Base-by-base conservation (phyloP, 2,113 vertebrate genomes). In the Plecturocebus donacophilus region DNA sequence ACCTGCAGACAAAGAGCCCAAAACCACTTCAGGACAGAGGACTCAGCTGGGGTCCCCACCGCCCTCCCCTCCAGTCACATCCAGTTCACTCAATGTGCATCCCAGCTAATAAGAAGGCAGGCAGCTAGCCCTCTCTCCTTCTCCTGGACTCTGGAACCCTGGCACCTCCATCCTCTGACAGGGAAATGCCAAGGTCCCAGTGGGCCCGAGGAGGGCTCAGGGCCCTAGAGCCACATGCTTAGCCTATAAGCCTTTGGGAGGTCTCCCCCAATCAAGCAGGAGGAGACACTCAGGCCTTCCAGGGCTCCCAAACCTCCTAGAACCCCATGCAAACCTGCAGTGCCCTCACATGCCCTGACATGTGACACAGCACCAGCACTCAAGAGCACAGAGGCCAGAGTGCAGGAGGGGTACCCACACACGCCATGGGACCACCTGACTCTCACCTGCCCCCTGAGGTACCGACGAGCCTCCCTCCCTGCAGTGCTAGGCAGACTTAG, bases 1-100 rank as follows among this genome's bases (percentile, higher is more conserved):
- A 97, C 99, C 99, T 99, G 89, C 23, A 77, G 66, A 13, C 1
- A 19, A 49, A 97, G 40, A 89, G 2, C 14, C 64, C 79, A 94
- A 0, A 79, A 84, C 12, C 35, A 20, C n/a, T 27, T 98, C 27
- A 95, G 70, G 54, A 66, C 64, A 58, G 49, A 23, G 64, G 7
- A 56, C 17, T 32, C 30, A 4, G 58, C 52, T 0, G n/a, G 23
- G 17, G 30, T 8, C 8, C 42, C 0, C 16, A 45, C 23, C 27
- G 0, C 61, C 45, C 47, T 21, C 49, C 12, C 76, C 47, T 32
- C 21, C 19, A 14, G 21, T 40, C 19, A 25, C 0, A 82, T 66
- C 64, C 68, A 61, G 16, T 19, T 77, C 35, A 23, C 40, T 20
- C 32, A 4, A 0, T 32, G 66, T 56, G 40, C 2, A 42, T 20